Evolutionary conservation across 2,797 vertebrate species (phyloP).

Genomic region (Xenentodon cancila): DNA sequence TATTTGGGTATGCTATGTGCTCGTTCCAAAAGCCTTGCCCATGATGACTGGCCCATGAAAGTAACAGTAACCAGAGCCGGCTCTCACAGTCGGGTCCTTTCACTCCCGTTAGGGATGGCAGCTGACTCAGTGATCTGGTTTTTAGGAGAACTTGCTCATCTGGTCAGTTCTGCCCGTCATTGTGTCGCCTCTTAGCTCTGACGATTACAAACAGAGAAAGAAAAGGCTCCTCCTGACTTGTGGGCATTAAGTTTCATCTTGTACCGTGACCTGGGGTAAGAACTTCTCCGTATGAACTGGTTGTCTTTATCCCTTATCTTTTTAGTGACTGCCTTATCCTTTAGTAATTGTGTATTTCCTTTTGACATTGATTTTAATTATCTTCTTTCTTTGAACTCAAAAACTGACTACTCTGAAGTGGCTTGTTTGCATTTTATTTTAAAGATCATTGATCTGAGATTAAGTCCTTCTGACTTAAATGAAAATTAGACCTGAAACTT

Average conservation of each 20-base stretch:
- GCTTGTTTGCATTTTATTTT: no score
- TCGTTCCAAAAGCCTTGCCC: constrained; percentile 58
- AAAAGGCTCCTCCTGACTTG: constrained; percentile 29
- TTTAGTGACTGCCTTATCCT: constrained; percentile 16
- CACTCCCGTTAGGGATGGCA: constrained; percentile 47
- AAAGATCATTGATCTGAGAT: not conserved
- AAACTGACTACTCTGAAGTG: no score
- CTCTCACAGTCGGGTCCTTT: constrained; percentile 40
- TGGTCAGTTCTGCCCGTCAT: constrained; percentile 46
- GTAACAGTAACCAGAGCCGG: constrained; percentile 42
- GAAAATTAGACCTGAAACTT: no score
- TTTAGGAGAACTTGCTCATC: constrained; percentile 62
- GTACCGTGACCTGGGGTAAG: constrained; percentile 49
- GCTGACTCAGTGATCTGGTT: constrained; percentile 30
- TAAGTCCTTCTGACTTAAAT: no score
- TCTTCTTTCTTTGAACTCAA: no score
- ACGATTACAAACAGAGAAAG: constrained; percentile 37
- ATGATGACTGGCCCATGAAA: constrained; percentile 57
- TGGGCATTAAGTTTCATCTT: constrained; percentile 43
- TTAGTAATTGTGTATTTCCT: constrained; percentile 4
- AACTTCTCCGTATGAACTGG: constrained; percentile 25
- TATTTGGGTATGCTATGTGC: constrained; percentile 52
- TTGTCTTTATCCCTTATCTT: constrained; percentile 19
- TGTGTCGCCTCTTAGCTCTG: constrained; percentile 25
- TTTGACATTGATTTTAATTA: not conserved